Percentiles rank a stretch among this genome's conserved stretches.
Conservation (phyloP, 2,888 invertebrate species). For the Gastracanthus pulcherrimus region DNA sequence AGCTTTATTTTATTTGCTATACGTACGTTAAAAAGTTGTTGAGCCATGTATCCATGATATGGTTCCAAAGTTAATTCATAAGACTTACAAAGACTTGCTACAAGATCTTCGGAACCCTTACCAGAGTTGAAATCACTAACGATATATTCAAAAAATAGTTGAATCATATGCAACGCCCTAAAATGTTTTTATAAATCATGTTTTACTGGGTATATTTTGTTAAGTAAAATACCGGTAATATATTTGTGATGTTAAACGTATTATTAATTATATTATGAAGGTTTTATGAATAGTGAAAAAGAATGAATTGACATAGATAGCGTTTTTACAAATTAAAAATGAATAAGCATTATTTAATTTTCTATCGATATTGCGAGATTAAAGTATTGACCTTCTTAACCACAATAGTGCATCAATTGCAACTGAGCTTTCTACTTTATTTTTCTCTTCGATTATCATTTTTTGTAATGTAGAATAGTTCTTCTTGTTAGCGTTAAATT, state of each 20-base stretch:
- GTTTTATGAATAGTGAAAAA: no score
- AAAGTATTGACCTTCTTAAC: conserved; percentile 83
- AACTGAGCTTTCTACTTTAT: conserved; percentile 76
- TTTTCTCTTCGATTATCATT: conserved; percentile 82
- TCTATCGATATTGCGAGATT: background rate
- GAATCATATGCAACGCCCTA: conserved; percentile 83
- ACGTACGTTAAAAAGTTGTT: conserved; percentile 84
- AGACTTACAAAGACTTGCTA: conserved; percentile 82
- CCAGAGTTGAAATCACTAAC: conserved; percentile 78
- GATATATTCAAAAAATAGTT: conserved; percentile 81
- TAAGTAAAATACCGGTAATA: no score
- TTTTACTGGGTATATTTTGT: background rate
- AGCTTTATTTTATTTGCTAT: background rate
- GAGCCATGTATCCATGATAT: conserved; percentile 88
- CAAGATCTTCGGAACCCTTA: conserved; percentile 80
- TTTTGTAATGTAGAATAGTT: conserved; percentile 83
- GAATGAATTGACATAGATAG: no score
- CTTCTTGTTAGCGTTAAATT: conserved; percentile 79
- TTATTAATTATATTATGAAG: no score
- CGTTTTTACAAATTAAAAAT: no score
- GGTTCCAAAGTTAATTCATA: conserved; percentile 86
- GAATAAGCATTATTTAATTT: no score
- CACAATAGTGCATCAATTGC: conserved; percentile 85
- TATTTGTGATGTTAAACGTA: no score
- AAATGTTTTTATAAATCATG: background rate